A percentile compares a stretch with the other conserved stretches of the same genome.
phyloP scores from a whole-genome alignment of 1,140 invertebrate genomes.

The Propsilocerus akamusi region DNA sequence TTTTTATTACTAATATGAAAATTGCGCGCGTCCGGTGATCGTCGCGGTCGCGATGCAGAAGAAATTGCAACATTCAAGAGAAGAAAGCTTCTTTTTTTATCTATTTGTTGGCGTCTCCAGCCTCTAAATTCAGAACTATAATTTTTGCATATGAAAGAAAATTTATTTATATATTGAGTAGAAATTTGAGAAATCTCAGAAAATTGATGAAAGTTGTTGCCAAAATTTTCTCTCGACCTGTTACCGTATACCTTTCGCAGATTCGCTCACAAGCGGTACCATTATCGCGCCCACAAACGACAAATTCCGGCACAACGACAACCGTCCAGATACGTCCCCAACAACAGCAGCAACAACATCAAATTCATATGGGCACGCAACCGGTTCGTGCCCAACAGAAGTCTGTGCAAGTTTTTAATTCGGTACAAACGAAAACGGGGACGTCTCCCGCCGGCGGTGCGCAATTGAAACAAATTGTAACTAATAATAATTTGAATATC shows the following conservation, averaged over 20 bases:
- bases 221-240: neutral
- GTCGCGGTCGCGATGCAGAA: no score
- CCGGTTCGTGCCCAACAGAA: neutral
- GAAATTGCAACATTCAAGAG: no score
- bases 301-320: neutral
- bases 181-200: no score
- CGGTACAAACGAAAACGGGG: neutral
- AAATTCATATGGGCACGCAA: no score
- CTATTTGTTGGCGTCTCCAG: no score
- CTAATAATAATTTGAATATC: slow-evolving; percentile 2
- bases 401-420: neutral
- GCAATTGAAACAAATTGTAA: slow-evolving; percentile 4
- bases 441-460: neutral
- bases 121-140: no score
- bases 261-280: neutral
- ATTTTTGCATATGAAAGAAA: no score
- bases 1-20: no score
- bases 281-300: neutral
- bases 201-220: no score
- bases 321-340: neutral
- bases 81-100: no score
- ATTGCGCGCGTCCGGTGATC: no score
- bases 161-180: no score
- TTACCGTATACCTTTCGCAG: neutral
- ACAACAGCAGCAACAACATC: neutral